A percentile compares a stretch with the other conserved stretches of the same genome.
Conservation (phyloP, 2,888 invertebrate species). For the Pachycephus smyrnensis region DNA sequence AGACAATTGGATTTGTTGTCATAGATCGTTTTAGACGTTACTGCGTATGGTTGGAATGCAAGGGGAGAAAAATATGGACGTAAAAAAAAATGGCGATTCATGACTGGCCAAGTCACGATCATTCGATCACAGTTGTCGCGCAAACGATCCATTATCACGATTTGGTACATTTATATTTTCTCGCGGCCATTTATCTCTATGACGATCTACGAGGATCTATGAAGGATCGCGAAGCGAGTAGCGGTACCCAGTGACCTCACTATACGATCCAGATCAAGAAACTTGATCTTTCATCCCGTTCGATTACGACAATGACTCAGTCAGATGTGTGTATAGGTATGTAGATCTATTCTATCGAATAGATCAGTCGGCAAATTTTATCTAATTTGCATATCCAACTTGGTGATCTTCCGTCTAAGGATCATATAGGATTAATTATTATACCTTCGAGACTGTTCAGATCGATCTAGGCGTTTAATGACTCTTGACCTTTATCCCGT, state of each 20-base stretch:
- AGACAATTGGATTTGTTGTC: not conserved
- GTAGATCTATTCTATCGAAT: not conserved
- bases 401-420: not conserved
- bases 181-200: not conserved
- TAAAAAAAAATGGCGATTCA: not conserved
- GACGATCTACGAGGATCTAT: not conserved
- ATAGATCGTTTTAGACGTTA: not conserved
- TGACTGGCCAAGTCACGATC: not conserved
- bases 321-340: not conserved
- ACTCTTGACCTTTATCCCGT: not conserved
- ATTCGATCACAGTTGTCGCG: not conserved
- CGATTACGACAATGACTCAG: not conserved
- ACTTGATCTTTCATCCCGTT: not conserved
- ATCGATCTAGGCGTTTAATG: not conserved
- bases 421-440: not conserved
- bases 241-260: conserved; percentile 13
- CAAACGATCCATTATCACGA: not conserved
- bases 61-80: not conserved
- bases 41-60: not conserved
- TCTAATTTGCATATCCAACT: not conserved
- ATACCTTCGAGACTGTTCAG: not conserved
- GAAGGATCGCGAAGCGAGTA: conserved; percentile 16
- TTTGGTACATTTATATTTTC: not conserved
- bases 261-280: not conserved
- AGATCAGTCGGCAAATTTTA: not conserved